Conservation (phyloP, 2,113 vertebrate species). For the Ceuthmochares aereus region DNA sequence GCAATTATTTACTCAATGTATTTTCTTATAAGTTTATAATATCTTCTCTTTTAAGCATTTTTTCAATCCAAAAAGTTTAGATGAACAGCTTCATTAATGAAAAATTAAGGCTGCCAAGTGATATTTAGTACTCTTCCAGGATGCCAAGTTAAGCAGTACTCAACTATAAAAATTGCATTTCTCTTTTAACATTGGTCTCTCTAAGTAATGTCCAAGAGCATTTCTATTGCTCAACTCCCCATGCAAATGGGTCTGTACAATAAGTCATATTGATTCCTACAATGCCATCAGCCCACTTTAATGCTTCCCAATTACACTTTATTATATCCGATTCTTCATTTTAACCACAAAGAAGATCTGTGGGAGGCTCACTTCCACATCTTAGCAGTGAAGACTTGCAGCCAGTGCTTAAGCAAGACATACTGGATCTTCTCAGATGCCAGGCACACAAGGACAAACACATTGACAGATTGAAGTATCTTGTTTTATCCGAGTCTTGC, state of each 20-base stretch:
- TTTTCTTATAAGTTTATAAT: neutral
- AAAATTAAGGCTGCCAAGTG: neutral
- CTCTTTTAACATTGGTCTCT: neutral
- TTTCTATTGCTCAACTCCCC: neutral
- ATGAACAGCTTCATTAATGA: neutral
- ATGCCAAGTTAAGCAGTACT: neutral
- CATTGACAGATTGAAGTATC: too few species aligned
- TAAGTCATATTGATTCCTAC: neutral
- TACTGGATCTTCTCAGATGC: neutral
- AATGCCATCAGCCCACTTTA: neutral
- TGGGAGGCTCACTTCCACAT: neutral
- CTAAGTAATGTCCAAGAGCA: neutral
- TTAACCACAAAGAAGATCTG: neutral
- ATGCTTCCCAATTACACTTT: neutral
- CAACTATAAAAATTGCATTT: neutral
- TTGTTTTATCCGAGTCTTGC: too few species aligned
- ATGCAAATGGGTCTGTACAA: neutral
- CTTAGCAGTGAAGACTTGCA: neutral
- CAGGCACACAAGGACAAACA: neutral
- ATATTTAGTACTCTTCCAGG: neutral
- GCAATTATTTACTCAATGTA: too few species aligned
- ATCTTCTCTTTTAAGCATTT: neutral
- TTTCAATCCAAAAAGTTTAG: neutral
- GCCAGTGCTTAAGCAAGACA: neutral
- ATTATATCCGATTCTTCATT: neutral